Conservation (phyloP, 37 sponge, comb jelly and placozoan species). For the Chondrilla cf. caribensis region DNA sequence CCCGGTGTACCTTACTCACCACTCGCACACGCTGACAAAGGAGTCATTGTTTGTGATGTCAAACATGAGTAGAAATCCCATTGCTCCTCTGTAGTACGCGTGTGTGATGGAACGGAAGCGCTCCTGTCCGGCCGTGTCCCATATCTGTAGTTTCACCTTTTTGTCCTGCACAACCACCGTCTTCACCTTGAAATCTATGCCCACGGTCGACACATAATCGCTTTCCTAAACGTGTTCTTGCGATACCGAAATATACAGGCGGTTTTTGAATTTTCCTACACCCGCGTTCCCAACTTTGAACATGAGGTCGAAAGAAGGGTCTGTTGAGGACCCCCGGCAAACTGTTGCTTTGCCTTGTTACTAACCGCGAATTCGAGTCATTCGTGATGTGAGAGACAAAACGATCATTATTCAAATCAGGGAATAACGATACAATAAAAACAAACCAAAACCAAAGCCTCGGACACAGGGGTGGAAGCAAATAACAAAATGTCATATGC, state of each 20-base stretch:
- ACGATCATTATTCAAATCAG: no score
- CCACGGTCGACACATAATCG: conserved; percentile 86
- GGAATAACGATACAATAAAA: no score
- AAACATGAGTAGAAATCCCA: conserved; percentile 90
- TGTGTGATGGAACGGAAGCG: conserved; percentile 90
- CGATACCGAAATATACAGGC: conserved; percentile 82
- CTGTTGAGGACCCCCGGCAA: conserved; percentile 10
- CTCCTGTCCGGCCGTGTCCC: conserved; percentile 97
- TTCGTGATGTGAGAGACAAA: no score
- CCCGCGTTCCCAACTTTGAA: conserved; percentile 91
- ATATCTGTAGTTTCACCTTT: conserved; percentile 64
- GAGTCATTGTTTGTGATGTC: conserved; percentile 83
- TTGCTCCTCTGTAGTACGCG: conserved; percentile 91
- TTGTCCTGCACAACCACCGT: conserved; percentile 48
- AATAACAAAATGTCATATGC: no score
- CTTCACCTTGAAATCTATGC: conserved; percentile 95
- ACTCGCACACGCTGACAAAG: conserved; percentile 75
- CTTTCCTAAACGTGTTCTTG: conserved; percentile 65
- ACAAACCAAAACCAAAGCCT: no score
- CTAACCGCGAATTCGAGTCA: no score
- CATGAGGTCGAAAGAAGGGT: conserved; percentile 94
- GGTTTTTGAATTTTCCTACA: conserved; percentile 90
- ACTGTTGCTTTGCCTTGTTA: conserved; percentile 5
- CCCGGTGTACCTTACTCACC: no score
- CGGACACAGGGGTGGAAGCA: no score